Base-by-base conservation (phyloP, 2,888 invertebrate species). In the Smittia aterrima region DNA sequence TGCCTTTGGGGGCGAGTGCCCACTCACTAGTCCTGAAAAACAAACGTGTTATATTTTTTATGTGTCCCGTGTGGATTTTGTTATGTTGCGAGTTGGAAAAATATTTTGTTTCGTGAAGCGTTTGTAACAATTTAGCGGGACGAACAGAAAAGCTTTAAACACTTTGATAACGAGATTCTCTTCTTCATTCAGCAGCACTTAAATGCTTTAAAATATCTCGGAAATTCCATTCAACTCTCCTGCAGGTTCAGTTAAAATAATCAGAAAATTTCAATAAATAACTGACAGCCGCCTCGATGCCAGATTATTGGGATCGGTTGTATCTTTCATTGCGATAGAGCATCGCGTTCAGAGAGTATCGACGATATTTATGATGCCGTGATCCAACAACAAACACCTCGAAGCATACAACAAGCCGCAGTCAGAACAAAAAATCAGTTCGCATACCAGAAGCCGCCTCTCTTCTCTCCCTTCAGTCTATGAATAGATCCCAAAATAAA, bases 21-120 rank as follows among this genome's bases (percentile, higher is more conserved):
- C 11, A 47, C 47, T 6, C n/a, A 47, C 47, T n/a, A 47, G 47
- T 47, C 16, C 6, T 38, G 38, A 11, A n/a, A 47, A 11, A 47
- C 47, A 47, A 38, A 47, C 47, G 16, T 47, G 47, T 47, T 47
- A n/a, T 47, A 47, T 47, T 47, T 47, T 47, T 47, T 47, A 47
- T 47, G 47, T 16, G 47, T 47, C 47, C 47, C 47, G 7, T 47
- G 47, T 47, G 47, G 16, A 16, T 47, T 47, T 47, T 13, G 47
- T 47, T 47, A 47, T 47, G 47, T 47, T n/a, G 47, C 47, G 16
- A 47, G n/a, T 38, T 13, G 47, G n/a, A 47, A 9, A 47, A 47
- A 47, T 47, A n/a, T 47, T 47, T 47, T 47, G 11, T 47, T 47
- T n/a, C 11, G n/a, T 2, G 47, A 32, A 32, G 32, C 32, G 32